These are phyloP conservation scores for Escarpia spicata DNA, from an alignment of 2,888 invertebrate species.

Conservation along the genomic window DNA sequence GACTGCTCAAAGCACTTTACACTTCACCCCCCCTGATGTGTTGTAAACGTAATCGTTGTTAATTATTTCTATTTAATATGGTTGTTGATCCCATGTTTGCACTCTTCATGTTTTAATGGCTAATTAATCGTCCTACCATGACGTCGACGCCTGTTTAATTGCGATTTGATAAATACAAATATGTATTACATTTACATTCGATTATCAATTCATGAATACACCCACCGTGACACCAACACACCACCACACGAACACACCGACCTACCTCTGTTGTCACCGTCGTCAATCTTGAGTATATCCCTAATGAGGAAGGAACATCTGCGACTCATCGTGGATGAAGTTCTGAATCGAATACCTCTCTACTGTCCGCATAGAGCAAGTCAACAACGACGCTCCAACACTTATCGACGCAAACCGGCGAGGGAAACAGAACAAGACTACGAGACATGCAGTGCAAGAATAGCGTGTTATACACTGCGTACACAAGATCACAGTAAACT, in stretches of 20 bases:
- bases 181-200: too few species aligned
- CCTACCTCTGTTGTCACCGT: not conserved
- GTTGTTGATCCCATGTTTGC: too few species aligned
- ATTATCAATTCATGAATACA: too few species aligned
- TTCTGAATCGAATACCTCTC: not conserved
- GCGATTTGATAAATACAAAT: too few species aligned
- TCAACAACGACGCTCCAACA: not conserved
- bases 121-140: too few species aligned
- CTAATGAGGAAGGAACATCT: not conserved
- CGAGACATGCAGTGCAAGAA: not conserved
- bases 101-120: too few species aligned
- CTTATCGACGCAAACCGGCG: not conserved
- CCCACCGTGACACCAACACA: too few species aligned
- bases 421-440: not conserved
- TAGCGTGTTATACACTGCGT: not conserved
- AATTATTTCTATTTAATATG: too few species aligned
- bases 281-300: not conserved
- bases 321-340: not conserved
- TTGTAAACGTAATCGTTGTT: too few species aligned
- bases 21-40: too few species aligned
- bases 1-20: too few species aligned
- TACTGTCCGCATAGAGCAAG: not conserved
- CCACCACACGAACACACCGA: not conserved
- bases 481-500: not conserved
- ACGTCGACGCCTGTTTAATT: too few species aligned